Conservation (phyloP, 2,797 vertebrate genomes). For the Poecilia wingei region DNA sequence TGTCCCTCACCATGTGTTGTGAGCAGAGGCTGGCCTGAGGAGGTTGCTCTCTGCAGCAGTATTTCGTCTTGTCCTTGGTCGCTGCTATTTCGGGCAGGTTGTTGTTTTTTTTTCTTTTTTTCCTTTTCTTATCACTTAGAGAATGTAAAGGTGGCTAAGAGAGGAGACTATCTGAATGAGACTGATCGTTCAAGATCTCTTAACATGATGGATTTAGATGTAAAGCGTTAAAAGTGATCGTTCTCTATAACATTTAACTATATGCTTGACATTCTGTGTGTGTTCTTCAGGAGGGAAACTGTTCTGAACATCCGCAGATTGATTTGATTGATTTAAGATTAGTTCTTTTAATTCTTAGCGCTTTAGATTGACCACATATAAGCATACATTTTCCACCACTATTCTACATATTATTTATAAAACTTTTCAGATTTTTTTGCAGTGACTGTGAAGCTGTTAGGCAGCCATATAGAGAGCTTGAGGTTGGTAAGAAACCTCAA, state of each 20-base stretch:
- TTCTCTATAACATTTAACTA: constrained; percentile 42
- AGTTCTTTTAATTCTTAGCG: neutral
- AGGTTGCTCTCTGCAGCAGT: constrained; percentile 31
- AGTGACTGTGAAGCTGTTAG: neutral
- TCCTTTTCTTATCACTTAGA: constrained; percentile 53
- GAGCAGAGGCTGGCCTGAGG: constrained; percentile 32
- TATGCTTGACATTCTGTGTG: constrained; percentile 20
- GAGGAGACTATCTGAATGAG: constrained; percentile 42
- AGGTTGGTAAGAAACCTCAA: neutral
- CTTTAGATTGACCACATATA: neutral
- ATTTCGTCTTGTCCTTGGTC: constrained; percentile 65
- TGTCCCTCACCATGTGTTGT: constrained; percentile 39
- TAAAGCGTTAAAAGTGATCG: constrained; percentile 20
- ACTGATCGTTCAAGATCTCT: constrained; percentile 42
- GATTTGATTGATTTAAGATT: neutral
- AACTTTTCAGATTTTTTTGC: neutral
- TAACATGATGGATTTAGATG: constrained; percentile 41
- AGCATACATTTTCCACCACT: neutral
- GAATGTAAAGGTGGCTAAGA: constrained; percentile 54
- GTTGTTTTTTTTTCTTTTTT: constrained; percentile 38
- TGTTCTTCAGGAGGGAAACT: neutral
- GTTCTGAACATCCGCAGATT: neutral
- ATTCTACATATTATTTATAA: neutral
- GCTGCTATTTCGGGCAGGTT: constrained; percentile 61
- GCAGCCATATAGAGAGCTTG: neutral